phyloP scores from a whole-genome alignment of 2,797 vertebrate genomes.

The Aeoliscus strigatus region DNA sequence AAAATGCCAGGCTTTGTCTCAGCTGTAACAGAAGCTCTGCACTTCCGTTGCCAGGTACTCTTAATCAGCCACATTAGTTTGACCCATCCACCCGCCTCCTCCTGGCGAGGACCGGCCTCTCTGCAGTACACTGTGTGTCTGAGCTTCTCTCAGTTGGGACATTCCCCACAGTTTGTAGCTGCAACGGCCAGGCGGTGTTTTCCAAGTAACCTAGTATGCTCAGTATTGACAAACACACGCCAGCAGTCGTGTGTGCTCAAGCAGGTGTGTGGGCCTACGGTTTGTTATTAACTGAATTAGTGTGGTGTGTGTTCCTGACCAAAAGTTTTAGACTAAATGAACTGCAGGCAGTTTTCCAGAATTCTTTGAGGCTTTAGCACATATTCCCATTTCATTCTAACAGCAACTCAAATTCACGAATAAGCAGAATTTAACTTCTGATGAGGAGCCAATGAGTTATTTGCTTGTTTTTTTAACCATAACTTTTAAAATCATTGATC shows the following conservation, averaged over 20 bases:
- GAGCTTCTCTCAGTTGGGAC: slow-evolving; percentile 23
- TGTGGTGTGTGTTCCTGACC: background rate
- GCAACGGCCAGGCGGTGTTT: slow-evolving; percentile 48
- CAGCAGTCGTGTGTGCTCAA: background rate
- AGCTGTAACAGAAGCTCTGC: slow-evolving; percentile 56
- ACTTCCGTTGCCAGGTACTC: slow-evolving; percentile 36
- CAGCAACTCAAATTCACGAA: too few species aligned
- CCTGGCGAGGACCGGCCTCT: slow-evolving; percentile 33
- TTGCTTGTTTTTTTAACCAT: too few species aligned
- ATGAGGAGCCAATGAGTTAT: too few species aligned
- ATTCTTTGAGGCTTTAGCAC: too few species aligned
- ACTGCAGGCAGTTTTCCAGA: too few species aligned
- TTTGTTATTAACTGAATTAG: background rate
- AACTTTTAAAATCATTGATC: background rate
- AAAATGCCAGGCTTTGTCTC: slow-evolving; percentile 46
- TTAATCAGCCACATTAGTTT: slow-evolving; percentile 34
- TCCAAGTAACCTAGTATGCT: slow-evolving; percentile 41
- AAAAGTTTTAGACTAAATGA: background rate
- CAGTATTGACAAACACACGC: slow-evolving; percentile 12
- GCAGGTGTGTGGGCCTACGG: slow-evolving; percentile 7
- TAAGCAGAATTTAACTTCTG: too few species aligned
- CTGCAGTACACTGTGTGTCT: slow-evolving; percentile 17
- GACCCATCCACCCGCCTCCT: slow-evolving; percentile 6
- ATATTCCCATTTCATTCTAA: too few species aligned
- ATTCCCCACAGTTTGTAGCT: slow-evolving; percentile 17